A percentile compares a stretch with the other conserved stretches of the same genome.
phyloP scores from a whole-genome alignment of 2,113 vertebrate genomes.

The Lophochroa leadbeateri region DNA sequence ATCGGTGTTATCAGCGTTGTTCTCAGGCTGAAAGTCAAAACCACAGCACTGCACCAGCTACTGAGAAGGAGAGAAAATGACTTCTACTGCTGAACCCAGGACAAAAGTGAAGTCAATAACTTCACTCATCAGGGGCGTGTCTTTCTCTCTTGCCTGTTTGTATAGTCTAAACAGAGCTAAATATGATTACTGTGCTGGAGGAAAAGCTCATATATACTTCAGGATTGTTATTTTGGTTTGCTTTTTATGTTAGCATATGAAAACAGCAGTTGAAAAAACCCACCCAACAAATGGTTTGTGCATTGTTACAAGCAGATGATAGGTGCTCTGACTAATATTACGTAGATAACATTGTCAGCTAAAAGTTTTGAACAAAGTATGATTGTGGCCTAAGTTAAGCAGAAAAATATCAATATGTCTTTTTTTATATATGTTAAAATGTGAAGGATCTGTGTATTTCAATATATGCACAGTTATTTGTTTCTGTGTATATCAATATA shows the following conservation, averaged over 20 bases:
- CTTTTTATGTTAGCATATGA: not conserved
- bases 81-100: no score
- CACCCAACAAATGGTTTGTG: conserved; percentile 27
- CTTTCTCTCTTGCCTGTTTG: not conserved
- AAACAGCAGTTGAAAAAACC: not conserved
- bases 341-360: not conserved
- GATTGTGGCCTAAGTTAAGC: not conserved
- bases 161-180: not conserved
- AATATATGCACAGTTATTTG: not conserved
- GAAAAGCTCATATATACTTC: not conserved
- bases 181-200: not conserved
- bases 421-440: not conserved
- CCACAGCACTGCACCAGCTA: no score
- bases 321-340: not conserved
- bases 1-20: no score
- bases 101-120: not conserved
- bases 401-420: not conserved
- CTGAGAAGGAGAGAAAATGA: no score
- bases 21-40: no score
- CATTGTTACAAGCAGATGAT: conserved; percentile 18
- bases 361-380: not conserved
- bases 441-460: not conserved
- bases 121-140: not conserved
- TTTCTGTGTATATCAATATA: not conserved
- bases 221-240: not conserved